A percentile compares a stretch with the other conserved stretches of the same genome.
These are phyloP conservation scores for Cyaniris semiargus DNA, from an alignment of 2,888 invertebrate species.

Conservation along the genomic window DNA sequence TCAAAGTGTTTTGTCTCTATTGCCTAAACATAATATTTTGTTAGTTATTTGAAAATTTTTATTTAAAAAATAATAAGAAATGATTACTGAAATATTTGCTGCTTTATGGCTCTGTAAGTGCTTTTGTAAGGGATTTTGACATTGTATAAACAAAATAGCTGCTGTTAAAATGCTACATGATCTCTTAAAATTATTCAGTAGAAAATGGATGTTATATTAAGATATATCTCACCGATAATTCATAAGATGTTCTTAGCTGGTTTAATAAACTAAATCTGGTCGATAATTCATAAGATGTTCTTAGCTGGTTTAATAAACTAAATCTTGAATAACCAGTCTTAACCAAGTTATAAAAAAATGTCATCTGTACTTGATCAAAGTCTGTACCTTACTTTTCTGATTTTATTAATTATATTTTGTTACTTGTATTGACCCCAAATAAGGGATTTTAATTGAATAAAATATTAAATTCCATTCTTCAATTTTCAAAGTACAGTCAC, in stretches of 20 bases:
- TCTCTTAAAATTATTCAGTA: conserved; percentile 12
- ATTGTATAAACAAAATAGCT: neutral
- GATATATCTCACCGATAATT: conserved; percentile 19
- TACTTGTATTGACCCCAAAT: neutral
- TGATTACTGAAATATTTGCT: too few species aligned
- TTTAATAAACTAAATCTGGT: neutral
- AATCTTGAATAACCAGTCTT: neutral
- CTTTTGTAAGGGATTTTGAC: neutral
- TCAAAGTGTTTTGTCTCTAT: neutral
- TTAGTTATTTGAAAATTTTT: neutral
- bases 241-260: neutral
- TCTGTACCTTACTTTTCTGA: neutral
- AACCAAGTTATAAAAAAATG: neutral
- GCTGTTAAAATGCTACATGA: conserved; percentile 10
- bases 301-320: neutral
- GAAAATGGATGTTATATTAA: conserved; percentile 14
- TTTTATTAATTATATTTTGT: neutral
- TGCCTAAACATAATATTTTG: neutral
- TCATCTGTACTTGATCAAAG: too few species aligned
- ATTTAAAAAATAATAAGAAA: too few species aligned
- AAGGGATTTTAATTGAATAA: neutral
- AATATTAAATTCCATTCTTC: neutral
- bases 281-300: neutral
- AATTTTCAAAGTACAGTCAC: too few species aligned
- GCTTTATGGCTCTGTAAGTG: neutral